phyloP scores from a whole-genome alignment of 2,113 vertebrate genomes.

The Danionella cerebrum region DNA sequence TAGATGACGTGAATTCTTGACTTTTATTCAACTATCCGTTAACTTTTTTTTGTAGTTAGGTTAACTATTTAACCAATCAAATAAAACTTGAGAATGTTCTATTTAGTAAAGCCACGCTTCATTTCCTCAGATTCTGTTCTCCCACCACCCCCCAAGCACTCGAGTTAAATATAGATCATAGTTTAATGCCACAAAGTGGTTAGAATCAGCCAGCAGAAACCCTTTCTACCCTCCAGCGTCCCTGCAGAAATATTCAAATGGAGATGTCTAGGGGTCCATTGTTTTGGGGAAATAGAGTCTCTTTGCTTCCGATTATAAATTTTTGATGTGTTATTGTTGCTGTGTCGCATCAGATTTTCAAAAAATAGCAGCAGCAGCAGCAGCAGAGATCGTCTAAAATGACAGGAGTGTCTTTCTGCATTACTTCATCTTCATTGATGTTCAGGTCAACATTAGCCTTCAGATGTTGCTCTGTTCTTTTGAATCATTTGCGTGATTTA shows the following conservation, averaged over 20 bases:
- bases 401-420: background rate
- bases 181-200: conserved; percentile 29
- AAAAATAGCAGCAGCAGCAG: background rate
- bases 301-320: background rate
- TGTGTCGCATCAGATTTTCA: conserved; percentile 1
- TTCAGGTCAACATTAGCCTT: background rate
- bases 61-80: too few relatives aligned
- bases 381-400: background rate
- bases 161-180: conserved; percentile 23
- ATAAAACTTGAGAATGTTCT: too few relatives aligned
- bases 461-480: background rate
- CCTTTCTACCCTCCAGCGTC: background rate
- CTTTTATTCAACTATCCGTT: too few relatives aligned
- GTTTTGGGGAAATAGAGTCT: background rate
- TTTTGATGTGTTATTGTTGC: background rate
- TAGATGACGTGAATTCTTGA: too few relatives aligned
- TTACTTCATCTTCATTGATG: background rate
- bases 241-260: background rate
- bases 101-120: background rate
- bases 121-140: conserved; percentile 1
- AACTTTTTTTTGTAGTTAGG: too few relatives aligned
- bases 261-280: background rate
- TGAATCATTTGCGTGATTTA: background rate
- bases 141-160: background rate
- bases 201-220: conserved; percentile 1